Conservation (phyloP, 2,113 vertebrate species). For the Phalacrocorax brasilianus region DNA sequence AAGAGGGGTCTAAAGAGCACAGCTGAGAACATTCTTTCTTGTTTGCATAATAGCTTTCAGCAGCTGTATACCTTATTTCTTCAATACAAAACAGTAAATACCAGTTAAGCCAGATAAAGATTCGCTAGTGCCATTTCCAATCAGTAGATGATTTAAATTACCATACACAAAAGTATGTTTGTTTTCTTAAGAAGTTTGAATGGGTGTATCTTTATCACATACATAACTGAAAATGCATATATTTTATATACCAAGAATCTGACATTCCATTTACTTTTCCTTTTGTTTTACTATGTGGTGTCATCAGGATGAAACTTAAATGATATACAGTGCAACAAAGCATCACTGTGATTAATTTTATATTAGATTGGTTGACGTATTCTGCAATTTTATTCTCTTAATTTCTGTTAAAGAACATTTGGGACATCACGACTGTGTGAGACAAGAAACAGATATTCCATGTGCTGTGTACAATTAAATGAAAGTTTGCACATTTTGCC, state of each 20-base stretch:
- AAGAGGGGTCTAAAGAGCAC: slow-evolving; percentile 24
- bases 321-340: not conserved
- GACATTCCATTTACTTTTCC: not conserved
- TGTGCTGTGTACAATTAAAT: not conserved
- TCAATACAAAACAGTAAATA: slow-evolving; percentile 13
- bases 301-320: not conserved
- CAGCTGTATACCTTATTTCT: slow-evolving; percentile 36
- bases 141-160: not conserved
- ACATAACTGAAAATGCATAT: not conserved
- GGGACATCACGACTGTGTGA: not conserved
- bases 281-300: not conserved
- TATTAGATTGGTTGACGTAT: not conserved
- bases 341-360: not conserved
- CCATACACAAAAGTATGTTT: not conserved
- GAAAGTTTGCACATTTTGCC: not conserved
- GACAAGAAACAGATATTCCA: not conserved
- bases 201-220: not conserved
- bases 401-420: not conserved
- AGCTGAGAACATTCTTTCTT: slow-evolving; percentile 53
- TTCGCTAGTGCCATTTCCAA: not conserved
- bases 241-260: not conserved
- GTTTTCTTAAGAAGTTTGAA: not conserved
- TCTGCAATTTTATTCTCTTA: not conserved
- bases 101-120: not conserved
- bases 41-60: slow-evolving; percentile 40